These are phyloP conservation scores for Microctonus hyperodae DNA, from an alignment of 2,888 invertebrate species.

Conservation along the genomic window DNA sequence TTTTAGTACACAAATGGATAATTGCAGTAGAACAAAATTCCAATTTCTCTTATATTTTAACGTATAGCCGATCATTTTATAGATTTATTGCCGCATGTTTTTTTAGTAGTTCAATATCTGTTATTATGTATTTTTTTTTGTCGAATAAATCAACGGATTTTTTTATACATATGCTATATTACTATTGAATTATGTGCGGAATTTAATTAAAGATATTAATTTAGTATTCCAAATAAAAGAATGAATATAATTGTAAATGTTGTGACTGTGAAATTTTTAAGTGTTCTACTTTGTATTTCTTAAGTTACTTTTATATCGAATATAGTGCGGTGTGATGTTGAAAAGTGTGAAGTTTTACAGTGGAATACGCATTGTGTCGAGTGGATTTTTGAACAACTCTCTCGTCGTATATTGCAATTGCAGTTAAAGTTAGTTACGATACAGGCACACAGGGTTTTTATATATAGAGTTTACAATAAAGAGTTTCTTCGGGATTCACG, in stretches of 20 bases:
- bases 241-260: too few relatives aligned
- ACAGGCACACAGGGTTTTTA: background rate
- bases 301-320: background rate
- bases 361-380: background rate
- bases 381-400: constrained; percentile 26
- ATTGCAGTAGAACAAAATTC: background rate
- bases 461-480: background rate
- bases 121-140: background rate
- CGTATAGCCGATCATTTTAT: background rate
- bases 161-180: too few relatives aligned
- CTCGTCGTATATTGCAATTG: background rate
- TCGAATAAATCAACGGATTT: too few relatives aligned
- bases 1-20: background rate
- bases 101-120: background rate
- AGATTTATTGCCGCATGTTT: too few relatives aligned
- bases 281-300: background rate
- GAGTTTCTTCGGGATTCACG: constrained; percentile 9
- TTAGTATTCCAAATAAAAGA: too few relatives aligned
- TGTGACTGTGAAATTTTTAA: too few relatives aligned
- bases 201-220: too few relatives aligned
- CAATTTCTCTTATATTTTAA: background rate
- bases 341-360: constrained; percentile 14
- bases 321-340: background rate
- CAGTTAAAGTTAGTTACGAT: background rate
- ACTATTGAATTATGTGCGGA: too few relatives aligned